These are phyloP conservation scores for Ailuropoda melanoleuca DNA, from an alignment of 2,113 vertebrate genomes.

Conservation along the genomic window DNA sequence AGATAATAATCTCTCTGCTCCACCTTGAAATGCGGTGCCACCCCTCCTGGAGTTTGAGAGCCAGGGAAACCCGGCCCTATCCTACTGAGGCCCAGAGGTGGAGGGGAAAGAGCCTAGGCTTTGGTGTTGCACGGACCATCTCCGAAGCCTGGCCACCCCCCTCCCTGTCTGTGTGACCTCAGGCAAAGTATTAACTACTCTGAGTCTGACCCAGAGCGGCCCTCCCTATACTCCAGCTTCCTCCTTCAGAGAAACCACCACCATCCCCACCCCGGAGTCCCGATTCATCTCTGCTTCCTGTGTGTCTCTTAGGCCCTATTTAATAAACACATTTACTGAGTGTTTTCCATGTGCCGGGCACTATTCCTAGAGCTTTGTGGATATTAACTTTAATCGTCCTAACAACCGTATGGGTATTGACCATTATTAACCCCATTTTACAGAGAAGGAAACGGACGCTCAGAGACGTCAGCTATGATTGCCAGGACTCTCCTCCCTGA, in stretches of 20 bases:
- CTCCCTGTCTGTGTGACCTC: neutral
- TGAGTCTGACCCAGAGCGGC: neutral
- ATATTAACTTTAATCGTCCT: neutral
- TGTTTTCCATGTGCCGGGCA: neutral
- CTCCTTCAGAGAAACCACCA: neutral
- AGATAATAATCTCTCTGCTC: neutral
- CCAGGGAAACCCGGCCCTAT: neutral
- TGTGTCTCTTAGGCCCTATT: neutral
- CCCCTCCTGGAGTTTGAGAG: neutral
- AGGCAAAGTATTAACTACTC: neutral
- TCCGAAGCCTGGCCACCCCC: neutral
- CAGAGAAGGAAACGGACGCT: neutral
- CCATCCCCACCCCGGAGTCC: neutral
- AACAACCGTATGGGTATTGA: neutral
- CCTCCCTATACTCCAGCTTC: too few species aligned
- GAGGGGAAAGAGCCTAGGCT: neutral
- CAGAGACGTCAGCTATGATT: neutral
- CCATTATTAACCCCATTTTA: neutral
- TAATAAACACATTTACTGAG: neutral
- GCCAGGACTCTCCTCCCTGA: neutral
- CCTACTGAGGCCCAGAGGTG: neutral
- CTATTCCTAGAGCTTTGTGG: neutral
- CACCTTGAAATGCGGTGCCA: neutral
- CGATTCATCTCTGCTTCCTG: neutral
- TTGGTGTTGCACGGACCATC: neutral